A percentile compares a stretch with the other conserved stretches of the same genome.
Evolutionary conservation across 2,888 invertebrate species (phyloP).

Genomic region (Hipparchia sbordonii): DNA sequence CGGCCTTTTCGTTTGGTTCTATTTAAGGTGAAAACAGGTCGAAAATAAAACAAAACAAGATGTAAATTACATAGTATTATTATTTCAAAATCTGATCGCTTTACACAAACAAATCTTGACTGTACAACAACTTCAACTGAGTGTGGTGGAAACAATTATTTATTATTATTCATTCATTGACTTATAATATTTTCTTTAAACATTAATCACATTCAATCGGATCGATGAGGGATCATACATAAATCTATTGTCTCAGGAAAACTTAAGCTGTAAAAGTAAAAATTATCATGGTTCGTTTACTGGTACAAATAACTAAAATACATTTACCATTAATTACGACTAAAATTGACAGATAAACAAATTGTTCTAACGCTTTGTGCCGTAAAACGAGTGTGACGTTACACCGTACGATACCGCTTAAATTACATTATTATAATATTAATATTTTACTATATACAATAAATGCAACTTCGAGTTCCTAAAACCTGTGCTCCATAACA

Average conservation of each 20-base stretch:
- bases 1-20: not conserved
- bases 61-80: constrained; percentile 77
- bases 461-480: constrained; percentile 80
- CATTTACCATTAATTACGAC: constrained; percentile 59
- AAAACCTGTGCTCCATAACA: constrained; percentile 82
- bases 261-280: constrained; percentile 28
- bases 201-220: constrained; percentile 13
- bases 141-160: constrained; percentile 22
- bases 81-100: constrained; percentile 72
- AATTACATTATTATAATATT: constrained; percentile 56
- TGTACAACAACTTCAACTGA: constrained; percentile 60
- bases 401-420: constrained; percentile 76
- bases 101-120: constrained; percentile 74
- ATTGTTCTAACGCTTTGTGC: constrained; percentile 80
- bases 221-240: not conserved
- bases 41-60: constrained; percentile 57
- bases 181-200: constrained; percentile 17
- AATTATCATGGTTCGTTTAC: constrained; percentile 26
- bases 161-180: not conserved
- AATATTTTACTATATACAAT: constrained; percentile 73
- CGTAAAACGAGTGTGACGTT: constrained; percentile 80
- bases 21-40: not conserved
- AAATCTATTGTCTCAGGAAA: constrained; percentile 21
- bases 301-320: constrained; percentile 67
- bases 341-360: constrained; percentile 82